Percentiles rank a stretch among this genome's conserved stretches.
phyloP scores from a whole-genome alignment of 2,797 vertebrate genomes.

The Rhincodon typus region DNA sequence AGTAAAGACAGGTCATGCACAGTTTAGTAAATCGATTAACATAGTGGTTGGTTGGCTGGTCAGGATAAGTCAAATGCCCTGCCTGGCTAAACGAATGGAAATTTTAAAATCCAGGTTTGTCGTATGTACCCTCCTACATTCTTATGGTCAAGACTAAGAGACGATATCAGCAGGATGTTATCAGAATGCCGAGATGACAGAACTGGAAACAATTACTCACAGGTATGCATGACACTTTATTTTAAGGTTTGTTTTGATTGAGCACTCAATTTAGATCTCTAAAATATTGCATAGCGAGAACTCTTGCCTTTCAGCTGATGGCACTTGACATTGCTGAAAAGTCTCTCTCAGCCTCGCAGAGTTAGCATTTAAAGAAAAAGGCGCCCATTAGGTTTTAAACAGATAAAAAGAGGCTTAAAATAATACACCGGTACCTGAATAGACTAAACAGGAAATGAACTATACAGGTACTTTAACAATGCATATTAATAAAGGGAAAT shows the following conservation, averaged over 20 bases:
- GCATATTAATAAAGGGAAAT: conserved; percentile 21
- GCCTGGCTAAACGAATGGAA: neutral
- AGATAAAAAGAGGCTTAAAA: conserved; percentile 1
- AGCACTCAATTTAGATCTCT: neutral
- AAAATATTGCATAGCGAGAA: neutral
- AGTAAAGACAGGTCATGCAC: neutral
- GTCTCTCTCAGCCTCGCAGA: neutral
- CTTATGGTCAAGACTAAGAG: neutral
- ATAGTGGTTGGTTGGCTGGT: neutral
- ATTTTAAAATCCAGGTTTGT: neutral
- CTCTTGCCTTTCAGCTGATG: neutral
- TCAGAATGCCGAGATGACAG: neutral
- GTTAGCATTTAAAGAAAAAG: neutral
- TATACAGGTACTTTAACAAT: neutral
- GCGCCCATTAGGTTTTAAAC: neutral
- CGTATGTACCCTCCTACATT: neutral
- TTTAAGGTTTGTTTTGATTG: neutral
- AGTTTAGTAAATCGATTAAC: neutral
- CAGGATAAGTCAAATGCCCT: neutral
- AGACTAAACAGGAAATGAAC: neutral
- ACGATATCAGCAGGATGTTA: neutral
- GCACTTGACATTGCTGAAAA: neutral
- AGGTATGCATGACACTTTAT: too few species aligned
- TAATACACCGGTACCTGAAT: neutral
- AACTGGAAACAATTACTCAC: neutral